phyloP scores from a whole-genome alignment of 2,797 vertebrate genomes.

The Callimico goeldii region DNA sequence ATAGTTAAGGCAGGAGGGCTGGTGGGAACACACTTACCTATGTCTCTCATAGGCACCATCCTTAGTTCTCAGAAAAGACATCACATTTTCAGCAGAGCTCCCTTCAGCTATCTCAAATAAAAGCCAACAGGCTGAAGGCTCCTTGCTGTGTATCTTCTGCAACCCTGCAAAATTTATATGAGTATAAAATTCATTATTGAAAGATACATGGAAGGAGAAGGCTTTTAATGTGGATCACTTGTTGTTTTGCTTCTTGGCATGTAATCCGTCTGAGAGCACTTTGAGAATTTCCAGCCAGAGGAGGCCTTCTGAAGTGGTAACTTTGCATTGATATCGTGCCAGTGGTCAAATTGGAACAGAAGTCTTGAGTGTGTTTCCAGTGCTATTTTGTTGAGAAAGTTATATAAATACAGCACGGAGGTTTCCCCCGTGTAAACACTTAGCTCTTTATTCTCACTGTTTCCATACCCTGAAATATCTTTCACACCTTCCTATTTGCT shows the following conservation, averaged over 20 bases:
- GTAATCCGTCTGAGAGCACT: not conserved
- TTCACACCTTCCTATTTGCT: not conserved
- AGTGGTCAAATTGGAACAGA: not conserved
- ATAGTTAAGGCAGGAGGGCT: fast-evolving
- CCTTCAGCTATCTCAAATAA: no score
- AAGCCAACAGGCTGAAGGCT: not conserved
- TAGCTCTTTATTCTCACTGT: not conserved
- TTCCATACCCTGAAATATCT: not conserved
- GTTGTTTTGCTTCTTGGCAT: not conserved
- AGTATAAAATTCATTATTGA: not conserved
- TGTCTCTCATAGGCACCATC: not conserved
- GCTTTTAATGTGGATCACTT: not conserved
- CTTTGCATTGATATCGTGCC: not conserved
- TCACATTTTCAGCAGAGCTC: no score
- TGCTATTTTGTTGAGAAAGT: not conserved
- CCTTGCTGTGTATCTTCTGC: not conserved
- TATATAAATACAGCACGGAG: not conserved
- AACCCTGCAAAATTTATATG: not conserved
- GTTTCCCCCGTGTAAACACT: not conserved
- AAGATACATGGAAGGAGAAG: not conserved
- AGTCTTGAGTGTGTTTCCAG: not conserved
- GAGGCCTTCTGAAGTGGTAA: not conserved
- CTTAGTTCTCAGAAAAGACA: not conserved
- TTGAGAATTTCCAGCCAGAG: not conserved
- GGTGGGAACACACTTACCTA: fast-evolving